Evolutionary conservation across 2,113 vertebrate genomes (phyloP).

Genomic region (Fulica atra): DNA sequence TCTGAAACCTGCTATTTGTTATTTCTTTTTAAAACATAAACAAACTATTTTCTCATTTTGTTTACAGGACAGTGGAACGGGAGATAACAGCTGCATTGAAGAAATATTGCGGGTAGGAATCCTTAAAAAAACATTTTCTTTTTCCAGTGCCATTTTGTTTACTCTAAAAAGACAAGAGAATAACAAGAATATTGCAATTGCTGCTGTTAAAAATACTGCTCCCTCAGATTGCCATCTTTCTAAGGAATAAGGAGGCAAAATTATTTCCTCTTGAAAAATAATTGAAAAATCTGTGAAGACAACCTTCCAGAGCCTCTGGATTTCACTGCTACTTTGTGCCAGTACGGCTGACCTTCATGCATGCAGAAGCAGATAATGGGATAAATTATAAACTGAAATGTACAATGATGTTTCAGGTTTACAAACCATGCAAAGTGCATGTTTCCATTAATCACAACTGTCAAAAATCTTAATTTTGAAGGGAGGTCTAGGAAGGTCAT

Average conservation of each 20-base stretch:
- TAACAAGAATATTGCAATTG: background rate
- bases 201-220: background rate
- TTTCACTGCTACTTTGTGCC: background rate
- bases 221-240: background rate
- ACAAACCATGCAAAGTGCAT: conserved; percentile 60
- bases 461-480: conserved; percentile 49
- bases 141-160: background rate
- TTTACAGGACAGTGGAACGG: conserved; percentile 83
- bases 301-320: background rate
- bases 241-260: background rate
- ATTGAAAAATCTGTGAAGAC: conserved; percentile 33
- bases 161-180: background rate
- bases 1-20: conserved; percentile 28
- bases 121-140: background rate
- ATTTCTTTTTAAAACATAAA: conserved; percentile 34
- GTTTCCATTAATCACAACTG: conserved; percentile 46
- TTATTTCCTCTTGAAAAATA: conserved; percentile 27
- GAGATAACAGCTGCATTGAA: conserved; percentile 84
- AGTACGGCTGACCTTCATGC: conserved; percentile 5
- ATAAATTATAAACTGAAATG: conserved; percentile 63
- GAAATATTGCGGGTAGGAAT: conserved; percentile 85
- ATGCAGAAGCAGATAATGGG: conserved; percentile 51
- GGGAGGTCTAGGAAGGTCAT: conserved; percentile 52
- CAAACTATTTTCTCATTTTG: conserved; percentile 56
- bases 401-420: conserved; percentile 24